Base-by-base conservation (phyloP, 2,888 invertebrate genomes). In the Thera britannica region DNA sequence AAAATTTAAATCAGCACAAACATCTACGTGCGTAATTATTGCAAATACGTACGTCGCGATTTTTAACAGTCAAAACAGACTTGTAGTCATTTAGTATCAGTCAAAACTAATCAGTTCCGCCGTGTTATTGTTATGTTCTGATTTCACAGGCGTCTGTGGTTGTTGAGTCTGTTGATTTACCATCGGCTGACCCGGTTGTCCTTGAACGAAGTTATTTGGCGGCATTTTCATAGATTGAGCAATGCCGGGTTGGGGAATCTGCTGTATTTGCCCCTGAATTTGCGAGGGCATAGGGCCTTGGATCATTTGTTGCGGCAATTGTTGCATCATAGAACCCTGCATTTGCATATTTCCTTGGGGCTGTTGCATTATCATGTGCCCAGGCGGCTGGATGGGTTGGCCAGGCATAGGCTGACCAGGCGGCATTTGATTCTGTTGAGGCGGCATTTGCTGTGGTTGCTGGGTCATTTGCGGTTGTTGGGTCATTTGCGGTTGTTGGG, bases 81-180 rank as follows among this genome's bases (percentile, higher is more conserved):
- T 73, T 77, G 72, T 80, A 55, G 68, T 65, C 61, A 61, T 58
- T 48, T 63, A 61, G 48, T 74, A 83, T 95, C 94, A 97, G 93
- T 97, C 97, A 78, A 97, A 97, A 83, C 96, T 96, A 75, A 97
- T 97, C 49, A 97, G 93, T 88, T 97, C 97, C 12, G 96, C 97
- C 2, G 97, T 97, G 69, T 91, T 93, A 72, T 90, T 93, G 73
- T 92, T 93, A 65, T 86, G 83, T 80, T 93, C 93, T 9, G 92
- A 81, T 69, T 93, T 93, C 0, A 84, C 82, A 0, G 87, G 83
- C 1, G 90, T 85, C 72, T 86, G 92, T 3, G 77, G 73, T 66
- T 85, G 87, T 67, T 83, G 84, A 0, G 77, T 60, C 67, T 77
- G 81, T 59, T 73, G 75, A 38, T 73, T 69, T 0, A 54, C 68